A percentile compares a stretch with the other conserved stretches of the same genome.
These are phyloP conservation scores for Corythornis vintsioides DNA, from an alignment of 2,113 vertebrate species.

Conservation along the genomic window DNA sequence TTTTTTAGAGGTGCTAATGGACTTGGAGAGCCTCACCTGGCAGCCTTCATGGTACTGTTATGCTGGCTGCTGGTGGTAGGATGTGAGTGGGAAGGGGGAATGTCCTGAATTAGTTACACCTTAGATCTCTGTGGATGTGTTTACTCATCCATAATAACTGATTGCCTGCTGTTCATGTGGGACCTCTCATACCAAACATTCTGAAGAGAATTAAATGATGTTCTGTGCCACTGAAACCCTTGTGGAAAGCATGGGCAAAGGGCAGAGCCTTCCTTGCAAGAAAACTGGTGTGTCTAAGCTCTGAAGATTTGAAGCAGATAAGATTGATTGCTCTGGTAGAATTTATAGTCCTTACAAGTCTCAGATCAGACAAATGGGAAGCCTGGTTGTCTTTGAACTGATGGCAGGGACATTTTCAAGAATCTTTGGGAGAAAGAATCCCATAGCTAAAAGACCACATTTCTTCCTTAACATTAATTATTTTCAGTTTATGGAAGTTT, in stretches of 20 bases:
- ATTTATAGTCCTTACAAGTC: slow-evolving; percentile 13
- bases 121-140: background rate
- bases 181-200: background rate
- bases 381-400: background rate
- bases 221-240: background rate
- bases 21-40: background rate
- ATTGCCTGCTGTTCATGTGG: background rate
- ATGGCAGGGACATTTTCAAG: background rate
- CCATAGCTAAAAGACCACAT: background rate
- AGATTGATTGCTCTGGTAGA: slow-evolving; percentile 1
- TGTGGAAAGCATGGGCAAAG: background rate
- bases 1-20: background rate
- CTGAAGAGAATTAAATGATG: background rate
- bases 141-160: background rate
- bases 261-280: background rate
- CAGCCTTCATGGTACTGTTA: background rate
- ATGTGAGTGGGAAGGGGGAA: background rate
- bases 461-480: background rate
- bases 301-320: slow-evolving; percentile 2
- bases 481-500: background rate
- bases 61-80: background rate
- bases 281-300: background rate
- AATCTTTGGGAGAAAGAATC: background rate
- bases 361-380: slow-evolving; percentile 32
- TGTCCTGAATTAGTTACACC: background rate